Evolutionary conservation across 2,888 invertebrate species (phyloP).

Genomic region (Caenorhabditis sinica): DNA sequence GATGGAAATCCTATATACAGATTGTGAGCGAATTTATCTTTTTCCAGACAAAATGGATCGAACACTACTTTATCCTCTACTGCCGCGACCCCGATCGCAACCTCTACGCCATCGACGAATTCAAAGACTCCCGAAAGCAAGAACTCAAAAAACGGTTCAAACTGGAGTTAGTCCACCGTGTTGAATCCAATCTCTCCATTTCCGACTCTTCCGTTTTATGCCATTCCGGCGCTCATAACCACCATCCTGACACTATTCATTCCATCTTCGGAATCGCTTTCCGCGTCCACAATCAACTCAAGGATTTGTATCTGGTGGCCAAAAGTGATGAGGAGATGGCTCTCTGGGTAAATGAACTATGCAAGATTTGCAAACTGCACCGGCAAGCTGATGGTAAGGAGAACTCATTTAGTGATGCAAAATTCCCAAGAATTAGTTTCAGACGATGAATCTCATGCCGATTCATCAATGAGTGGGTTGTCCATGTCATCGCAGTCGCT

Average conservation of each 20-base stretch:
- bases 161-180: slow-evolving; percentile 44
- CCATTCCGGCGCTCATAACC: slow-evolving; percentile 4
- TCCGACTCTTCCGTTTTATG: slow-evolving; percentile 43
- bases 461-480: slow-evolving; percentile 51
- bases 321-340: slow-evolving; percentile 57
- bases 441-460: slow-evolving; percentile 31
- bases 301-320: slow-evolving; percentile 59
- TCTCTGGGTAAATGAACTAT: slow-evolving; percentile 58
- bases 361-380: slow-evolving; percentile 56
- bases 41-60: slow-evolving; percentile 58
- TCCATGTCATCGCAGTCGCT: slow-evolving; percentile 56
- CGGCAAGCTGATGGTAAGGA: slow-evolving; percentile 26
- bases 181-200: slow-evolving; percentile 59
- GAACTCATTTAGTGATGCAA: not conserved
- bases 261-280: slow-evolving; percentile 60
- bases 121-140: slow-evolving; percentile 45
- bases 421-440: not conserved
- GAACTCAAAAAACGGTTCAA: slow-evolving; percentile 60
- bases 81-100: slow-evolving; percentile 41
- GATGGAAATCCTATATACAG: too few relatives aligned
- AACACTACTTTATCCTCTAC: slow-evolving; percentile 51
- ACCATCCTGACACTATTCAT: slow-evolving; percentile 16
- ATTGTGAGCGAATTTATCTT: not conserved
- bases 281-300: slow-evolving; percentile 28
- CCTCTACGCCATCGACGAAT: slow-evolving; percentile 56